Conservation (phyloP, 1,140 invertebrate species). For the Aphaenogaster floridana region DNA sequence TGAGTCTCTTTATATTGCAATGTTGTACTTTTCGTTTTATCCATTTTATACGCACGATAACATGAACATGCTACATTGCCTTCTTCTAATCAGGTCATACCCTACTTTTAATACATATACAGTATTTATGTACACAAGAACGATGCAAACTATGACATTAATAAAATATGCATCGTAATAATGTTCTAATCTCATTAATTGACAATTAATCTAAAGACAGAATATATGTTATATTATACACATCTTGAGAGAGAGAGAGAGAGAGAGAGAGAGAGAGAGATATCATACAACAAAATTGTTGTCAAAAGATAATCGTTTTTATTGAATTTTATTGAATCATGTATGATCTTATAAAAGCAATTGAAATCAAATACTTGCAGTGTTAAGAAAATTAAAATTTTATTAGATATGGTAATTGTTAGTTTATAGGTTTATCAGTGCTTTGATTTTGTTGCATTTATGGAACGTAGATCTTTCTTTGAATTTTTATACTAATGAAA, state of each 20-base stretch:
- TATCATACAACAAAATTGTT: neutral
- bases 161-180: constrained; percentile 14
- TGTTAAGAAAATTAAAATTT: constrained; percentile 43
- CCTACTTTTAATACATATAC: constrained; percentile 30
- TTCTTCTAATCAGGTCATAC: constrained; percentile 46
- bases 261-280: neutral
- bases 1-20: neutral
- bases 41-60: constrained; percentile 31
- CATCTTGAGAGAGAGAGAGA: neutral
- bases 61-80: constrained; percentile 21
- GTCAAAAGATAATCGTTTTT: neutral
- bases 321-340: neutral
- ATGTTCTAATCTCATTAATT: constrained; percentile 1
- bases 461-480: constrained; percentile 36
- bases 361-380: neutral
- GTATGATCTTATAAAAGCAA: neutral
- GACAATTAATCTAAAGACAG: neutral
- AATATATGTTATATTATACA: neutral
- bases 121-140: constrained; percentile 14
- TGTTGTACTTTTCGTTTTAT: constrained; percentile 12
- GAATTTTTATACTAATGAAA: constrained; percentile 59
- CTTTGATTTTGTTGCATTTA: neutral
- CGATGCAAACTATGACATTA: neutral
- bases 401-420: constrained; percentile 48
- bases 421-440: constrained; percentile 50